Percentiles rank a stretch among this genome's conserved stretches.
These are phyloP conservation scores for Neotoxoptera formosana DNA, from an alignment of 1,140 invertebrate species.

Conservation along the genomic window DNA sequence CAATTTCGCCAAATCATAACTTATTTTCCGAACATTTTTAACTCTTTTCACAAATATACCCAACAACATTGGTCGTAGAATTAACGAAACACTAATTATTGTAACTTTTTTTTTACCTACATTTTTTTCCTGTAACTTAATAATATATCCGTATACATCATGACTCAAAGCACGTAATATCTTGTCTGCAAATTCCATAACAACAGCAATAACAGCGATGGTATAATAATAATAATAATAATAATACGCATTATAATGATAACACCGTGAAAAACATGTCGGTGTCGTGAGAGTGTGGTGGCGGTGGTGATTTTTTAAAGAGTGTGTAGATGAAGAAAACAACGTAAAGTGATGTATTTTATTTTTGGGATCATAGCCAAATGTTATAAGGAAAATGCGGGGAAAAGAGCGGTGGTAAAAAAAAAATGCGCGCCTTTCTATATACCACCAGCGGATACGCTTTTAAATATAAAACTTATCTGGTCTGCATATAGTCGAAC, in stretches of 20 bases:
- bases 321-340: background rate
- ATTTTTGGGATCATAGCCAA: slow-evolving; percentile 51
- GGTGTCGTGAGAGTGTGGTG: background rate
- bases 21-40: background rate
- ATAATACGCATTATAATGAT: background rate
- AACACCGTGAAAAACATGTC: background rate
- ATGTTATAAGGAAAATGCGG: background rate
- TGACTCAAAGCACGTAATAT: background rate
- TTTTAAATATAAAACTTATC: slow-evolving; percentile 57
- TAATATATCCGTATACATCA: background rate
- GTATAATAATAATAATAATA: slow-evolving; percentile 31
- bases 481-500: slow-evolving; percentile 54
- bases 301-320: background rate
- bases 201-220: background rate
- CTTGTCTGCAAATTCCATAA: background rate
- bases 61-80: background rate
- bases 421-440: background rate
- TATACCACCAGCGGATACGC: background rate
- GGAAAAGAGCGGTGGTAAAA: background rate
- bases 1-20: background rate
- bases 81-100: background rate
- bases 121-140: background rate
- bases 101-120: background rate
- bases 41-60: background rate
- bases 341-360: slow-evolving; percentile 32